Evolutionary conservation across 2,888 invertebrate species (phyloP).

Genomic region (Sarcophaga variegata): DNA sequence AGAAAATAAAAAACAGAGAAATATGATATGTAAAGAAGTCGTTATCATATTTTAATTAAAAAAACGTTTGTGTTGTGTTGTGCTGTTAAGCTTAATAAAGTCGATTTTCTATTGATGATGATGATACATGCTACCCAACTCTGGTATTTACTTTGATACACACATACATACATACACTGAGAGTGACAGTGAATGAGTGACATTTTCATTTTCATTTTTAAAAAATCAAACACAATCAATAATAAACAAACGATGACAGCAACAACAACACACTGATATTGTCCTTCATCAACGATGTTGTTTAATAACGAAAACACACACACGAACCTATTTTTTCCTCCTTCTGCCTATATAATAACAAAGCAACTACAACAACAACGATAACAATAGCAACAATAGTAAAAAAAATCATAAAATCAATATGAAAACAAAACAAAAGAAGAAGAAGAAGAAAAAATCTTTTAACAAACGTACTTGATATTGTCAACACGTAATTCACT

Average conservation of each 20-base stretch:
- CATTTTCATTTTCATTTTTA: constrained; percentile 61
- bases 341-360: no score
- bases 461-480: constrained; percentile 57
- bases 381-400: not conserved
- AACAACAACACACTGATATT: constrained; percentile 22
- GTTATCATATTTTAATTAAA: not conserved
- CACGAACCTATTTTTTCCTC: constrained; percentile 9
- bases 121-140: not conserved
- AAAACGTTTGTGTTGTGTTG: constrained; percentile 25
- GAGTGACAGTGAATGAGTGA: constrained; percentile 31
- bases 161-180: constrained; percentile 5
- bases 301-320: not conserved
- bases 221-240: constrained; percentile 54
- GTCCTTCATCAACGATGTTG: constrained; percentile 6
- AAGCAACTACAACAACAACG: no score
- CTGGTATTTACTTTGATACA: not conserved
- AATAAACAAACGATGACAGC: constrained; percentile 32
- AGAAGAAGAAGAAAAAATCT: not conserved
- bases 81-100: constrained; percentile 48
- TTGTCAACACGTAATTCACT: constrained; percentile 63
- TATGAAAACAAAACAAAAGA: constrained; percentile 17
- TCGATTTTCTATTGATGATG: not conserved
- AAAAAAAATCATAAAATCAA: constrained; percentile 13
- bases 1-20: not conserved
- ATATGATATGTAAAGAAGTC: not conserved